Base-by-base conservation (phyloP, 2,797 vertebrate species). In the Botia almorhae region DNA sequence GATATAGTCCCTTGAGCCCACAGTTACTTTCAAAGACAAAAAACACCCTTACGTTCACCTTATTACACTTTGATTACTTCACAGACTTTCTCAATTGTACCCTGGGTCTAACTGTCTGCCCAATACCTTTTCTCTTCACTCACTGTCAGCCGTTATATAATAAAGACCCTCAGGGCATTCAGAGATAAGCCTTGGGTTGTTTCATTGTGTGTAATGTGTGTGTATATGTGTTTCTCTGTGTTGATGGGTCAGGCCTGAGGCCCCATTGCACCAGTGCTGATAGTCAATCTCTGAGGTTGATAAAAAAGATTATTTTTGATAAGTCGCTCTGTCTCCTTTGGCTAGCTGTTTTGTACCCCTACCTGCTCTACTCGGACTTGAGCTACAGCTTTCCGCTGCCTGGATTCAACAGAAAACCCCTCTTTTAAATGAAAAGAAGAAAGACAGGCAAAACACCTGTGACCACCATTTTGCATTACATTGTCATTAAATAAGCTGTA, bases 231-330 rank as follows among this genome's bases (percentile, higher is more conserved):
- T 50, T 4, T 80, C 69, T n/a, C 46, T 43, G 60, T 73, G 48
- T 48, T 51, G 65, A 51, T 29, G 33, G 53, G 68, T 29, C 7
- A 26, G 23, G 29, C 61, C 61, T 17, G 12, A 3, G 16, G 29
- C 61, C 61, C 61, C 16, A 36, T 64, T 64, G 61, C 61, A 36
- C 14, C 29, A 39, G 14, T 64, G 29, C 61, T 64, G 61, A 64
- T 64, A 64, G 61, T 64, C 69, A 51, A 29, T 76, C 60, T 76
- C 61, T 65, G 39, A 64, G 60, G 61, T 23, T 65, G 61, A 76
- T 76, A 65, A 76, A 23, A 65, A 43, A 51, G 61, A 64, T 64
- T 64, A 7, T 64, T 36, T 39, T 39, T 64, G 61, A 39, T 39
- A 64, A 39, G 17, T 33, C 60, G 33, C 26, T 16, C 29, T 33